phyloP scores from a whole-genome alignment of 2,888 invertebrate species.

The Rhopalosiphum nymphaeae region DNA sequence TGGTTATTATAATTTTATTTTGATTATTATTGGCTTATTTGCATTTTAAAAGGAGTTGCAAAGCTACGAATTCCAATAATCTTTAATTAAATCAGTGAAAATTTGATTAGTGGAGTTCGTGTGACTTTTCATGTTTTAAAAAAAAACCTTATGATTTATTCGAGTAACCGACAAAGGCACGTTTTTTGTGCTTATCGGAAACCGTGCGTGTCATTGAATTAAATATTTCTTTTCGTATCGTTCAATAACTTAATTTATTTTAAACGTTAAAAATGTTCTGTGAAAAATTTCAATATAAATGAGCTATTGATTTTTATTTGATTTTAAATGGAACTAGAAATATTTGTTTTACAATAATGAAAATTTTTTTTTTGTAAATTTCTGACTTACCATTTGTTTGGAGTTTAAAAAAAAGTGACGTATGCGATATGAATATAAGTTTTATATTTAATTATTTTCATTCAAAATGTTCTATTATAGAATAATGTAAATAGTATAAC shows the following conservation, averaged over 20 bases:
- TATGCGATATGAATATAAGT: not conserved
- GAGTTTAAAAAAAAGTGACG: not conserved
- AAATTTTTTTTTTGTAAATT: not conserved
- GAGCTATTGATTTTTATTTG: not conserved
- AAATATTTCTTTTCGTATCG: conserved; percentile 1
- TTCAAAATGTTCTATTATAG: not conserved
- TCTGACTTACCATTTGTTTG: not conserved
- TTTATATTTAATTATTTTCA: not conserved
- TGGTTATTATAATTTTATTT: not conserved
- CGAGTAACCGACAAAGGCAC: not conserved
- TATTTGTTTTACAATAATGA: not conserved
- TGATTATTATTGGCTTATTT: not conserved
- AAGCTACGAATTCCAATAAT: not conserved
- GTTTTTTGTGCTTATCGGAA: not conserved
- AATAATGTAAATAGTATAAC: not conserved
- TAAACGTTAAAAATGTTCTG: not conserved
- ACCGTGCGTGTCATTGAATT: conserved; percentile 5
- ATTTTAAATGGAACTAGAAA: not conserved
- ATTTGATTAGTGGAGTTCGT: not conserved
- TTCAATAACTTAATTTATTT: not conserved
- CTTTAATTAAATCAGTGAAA: not conserved
- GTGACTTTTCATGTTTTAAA: not conserved
- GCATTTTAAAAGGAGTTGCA: not conserved
- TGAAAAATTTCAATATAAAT: not conserved
- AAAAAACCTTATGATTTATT: not conserved